Percentiles rank a stretch among this genome's conserved stretches.
Conservation (phyloP, 2,113 vertebrate species). For the Otocyon megalotis region DNA sequence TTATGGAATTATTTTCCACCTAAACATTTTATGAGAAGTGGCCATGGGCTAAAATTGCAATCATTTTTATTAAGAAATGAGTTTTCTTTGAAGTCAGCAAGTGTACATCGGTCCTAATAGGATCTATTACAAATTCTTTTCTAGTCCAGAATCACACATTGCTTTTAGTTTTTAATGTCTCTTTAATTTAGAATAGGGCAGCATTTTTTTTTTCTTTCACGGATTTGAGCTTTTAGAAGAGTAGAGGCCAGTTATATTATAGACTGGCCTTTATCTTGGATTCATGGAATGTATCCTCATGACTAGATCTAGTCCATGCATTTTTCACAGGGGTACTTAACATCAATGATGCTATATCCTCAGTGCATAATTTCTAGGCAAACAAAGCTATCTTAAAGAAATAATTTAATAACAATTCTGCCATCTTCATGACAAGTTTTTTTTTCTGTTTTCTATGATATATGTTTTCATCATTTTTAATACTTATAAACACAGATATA, state of each 20-base stretch:
- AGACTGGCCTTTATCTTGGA: neutral
- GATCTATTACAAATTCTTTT: neutral
- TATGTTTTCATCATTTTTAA: neutral
- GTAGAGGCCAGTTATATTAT: neutral
- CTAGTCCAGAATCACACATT: neutral
- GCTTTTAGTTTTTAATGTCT: neutral
- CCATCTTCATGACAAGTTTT: neutral
- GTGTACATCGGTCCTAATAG: neutral
- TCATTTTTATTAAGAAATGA: neutral
- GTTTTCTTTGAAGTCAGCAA: constrained; percentile 9
- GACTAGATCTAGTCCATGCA: neutral
- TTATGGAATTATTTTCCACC: neutral
- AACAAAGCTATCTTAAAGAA: neutral
- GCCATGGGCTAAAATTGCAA: neutral
- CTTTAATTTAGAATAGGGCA: neutral
- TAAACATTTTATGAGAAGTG: neutral
- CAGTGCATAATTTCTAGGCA: neutral
- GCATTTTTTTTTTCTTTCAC: neutral
- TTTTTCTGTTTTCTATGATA: neutral
- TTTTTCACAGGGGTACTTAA: neutral
- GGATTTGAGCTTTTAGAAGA: neutral
- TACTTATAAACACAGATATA: neutral
- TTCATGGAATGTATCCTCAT: neutral
- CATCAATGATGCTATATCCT: too few species aligned
- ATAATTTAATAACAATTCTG: neutral